Evolutionary conservation across 2,113 vertebrate genomes (phyloP), one percentile per base, ranked within the genome.

Genomic region (Corythaeola cristata): DNA sequence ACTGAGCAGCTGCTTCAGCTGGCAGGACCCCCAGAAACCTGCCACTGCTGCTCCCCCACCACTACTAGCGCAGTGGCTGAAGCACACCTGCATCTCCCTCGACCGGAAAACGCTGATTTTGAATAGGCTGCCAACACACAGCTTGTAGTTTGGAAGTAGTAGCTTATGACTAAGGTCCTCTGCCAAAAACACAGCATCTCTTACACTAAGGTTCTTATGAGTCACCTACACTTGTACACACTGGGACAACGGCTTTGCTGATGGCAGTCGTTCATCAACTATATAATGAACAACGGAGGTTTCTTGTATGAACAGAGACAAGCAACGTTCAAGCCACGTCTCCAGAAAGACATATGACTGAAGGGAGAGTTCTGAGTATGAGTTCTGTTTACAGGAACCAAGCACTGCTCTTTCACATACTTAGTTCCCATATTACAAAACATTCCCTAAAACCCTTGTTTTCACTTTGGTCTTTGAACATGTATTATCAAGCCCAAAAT

Each of bases 391-490:
- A 60, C 16, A 72, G 44, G 52, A 88, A 90, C 32, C 32, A 89
- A 85, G 35, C 6, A 72, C 35, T 60, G 33, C 33, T 81, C 56
- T 88, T 93, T 78, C 75, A 71, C 30, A 52, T 69, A 23, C 21
- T 88, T 85, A 45, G 24, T 27, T 90, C 37, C 53, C 77, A 8
- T 85, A 55, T 59, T 76, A 60, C 27, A 56, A 17, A 88, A 67
- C 8, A n/a, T 39, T 74, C 33, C 45, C 30, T 91, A 5, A 9
- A 88, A 86, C 8, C 13, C 35, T 82, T 62, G 59, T 49, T 90
- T 83, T 86, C 45, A 59, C 59, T 84, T 92, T 50, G 35, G 20
- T 82, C 50, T 94, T 64, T 67, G 55, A 93, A 74, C 14, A 39
- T 2, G 3, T 22, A 47, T 64, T 77, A 74, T n/a, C 27, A 50